A percentile compares a stretch with the other conserved stretches of the same genome.
Conservation (phyloP, 2,888 invertebrate genomes). For the Coenonympha arcania region DNA sequence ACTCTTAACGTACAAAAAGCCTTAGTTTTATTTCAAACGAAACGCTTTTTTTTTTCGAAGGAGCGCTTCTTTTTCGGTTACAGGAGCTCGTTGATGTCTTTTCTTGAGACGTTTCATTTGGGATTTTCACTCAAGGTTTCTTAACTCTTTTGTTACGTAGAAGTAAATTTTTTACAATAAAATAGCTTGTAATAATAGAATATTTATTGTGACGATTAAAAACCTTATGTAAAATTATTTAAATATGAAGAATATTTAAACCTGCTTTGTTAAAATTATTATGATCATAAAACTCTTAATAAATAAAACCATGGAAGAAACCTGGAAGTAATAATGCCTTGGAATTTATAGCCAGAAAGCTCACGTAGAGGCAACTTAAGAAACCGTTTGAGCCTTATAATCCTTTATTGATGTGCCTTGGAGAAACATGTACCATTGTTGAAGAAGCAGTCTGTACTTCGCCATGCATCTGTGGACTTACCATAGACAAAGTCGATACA, state of each 20-base stretch:
- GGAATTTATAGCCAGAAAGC: conserved; percentile 5
- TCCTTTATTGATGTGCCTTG: no score
- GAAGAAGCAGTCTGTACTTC: no score
- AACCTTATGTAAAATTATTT: neutral
- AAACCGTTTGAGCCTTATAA: conserved; percentile 18
- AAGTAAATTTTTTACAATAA: neutral
- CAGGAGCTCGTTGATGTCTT: conserved; percentile 57
- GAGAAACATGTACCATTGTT: no score
- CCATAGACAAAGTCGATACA: no score
- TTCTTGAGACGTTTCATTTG: conserved; percentile 37
- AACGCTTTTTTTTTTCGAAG: neutral
- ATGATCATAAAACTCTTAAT: neutral
- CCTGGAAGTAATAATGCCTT: neutral
- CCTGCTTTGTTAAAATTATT: neutral
- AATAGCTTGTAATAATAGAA: neutral
- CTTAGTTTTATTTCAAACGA: no score
- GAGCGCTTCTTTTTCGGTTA: conserved; percentile 7
- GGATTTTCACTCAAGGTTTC: neutral
- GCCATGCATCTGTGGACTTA: no score
- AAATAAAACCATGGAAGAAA: neutral
- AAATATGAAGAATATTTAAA: neutral
- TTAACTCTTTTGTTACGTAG: neutral
- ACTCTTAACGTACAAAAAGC: no score
- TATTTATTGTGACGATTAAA: neutral
- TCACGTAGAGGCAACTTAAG: conserved; percentile 11